These are phyloP conservation scores for Lineus longissimus DNA, from an alignment of 1,140 invertebrate genomes.

Conservation along the genomic window DNA sequence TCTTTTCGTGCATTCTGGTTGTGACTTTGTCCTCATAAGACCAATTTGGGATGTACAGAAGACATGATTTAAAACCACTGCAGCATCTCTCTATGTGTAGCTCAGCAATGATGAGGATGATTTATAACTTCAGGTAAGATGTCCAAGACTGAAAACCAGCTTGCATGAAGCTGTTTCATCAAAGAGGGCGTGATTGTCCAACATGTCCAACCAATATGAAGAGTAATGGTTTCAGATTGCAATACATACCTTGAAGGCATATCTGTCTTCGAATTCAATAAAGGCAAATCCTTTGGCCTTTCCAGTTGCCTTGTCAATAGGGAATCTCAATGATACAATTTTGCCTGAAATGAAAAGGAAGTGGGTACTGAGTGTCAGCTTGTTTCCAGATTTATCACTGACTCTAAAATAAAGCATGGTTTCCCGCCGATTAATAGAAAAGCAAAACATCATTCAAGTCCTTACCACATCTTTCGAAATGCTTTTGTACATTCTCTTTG, in stretches of 20 bases:
- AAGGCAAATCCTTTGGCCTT: slow-evolving; percentile 38
- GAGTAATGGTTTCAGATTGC: not conserved
- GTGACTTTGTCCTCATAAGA: too few relatives aligned
- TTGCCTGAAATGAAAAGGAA: slow-evolving; percentile 25
- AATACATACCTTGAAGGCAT: slow-evolving; percentile 34
- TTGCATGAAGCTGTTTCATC: not conserved
- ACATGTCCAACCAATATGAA: not conserved
- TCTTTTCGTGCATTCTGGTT: too few relatives aligned
- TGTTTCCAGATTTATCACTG: too few relatives aligned
- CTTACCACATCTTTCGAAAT: slow-evolving; percentile 16
- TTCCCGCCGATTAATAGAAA: not conserved
- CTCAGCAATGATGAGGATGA: too few relatives aligned
- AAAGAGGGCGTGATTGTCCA: not conserved
- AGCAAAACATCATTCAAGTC: slow-evolving; percentile 1
- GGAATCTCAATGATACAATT: slow-evolving; percentile 35
- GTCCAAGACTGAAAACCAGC: too few relatives aligned
- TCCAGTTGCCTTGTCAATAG: slow-evolving; percentile 32
- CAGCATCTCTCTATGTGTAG: too few relatives aligned
- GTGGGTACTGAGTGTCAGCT: not conserved
- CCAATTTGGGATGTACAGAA: too few relatives aligned
- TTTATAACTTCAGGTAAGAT: too few relatives aligned
- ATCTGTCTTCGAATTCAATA: slow-evolving; percentile 37
- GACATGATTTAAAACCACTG: too few relatives aligned
- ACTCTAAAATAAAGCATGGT: not conserved
- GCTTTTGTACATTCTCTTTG: slow-evolving; percentile 16